Evolutionary conservation across 2,113 vertebrate species (phyloP).

Genomic region (Chloebia gouldiae): DNA sequence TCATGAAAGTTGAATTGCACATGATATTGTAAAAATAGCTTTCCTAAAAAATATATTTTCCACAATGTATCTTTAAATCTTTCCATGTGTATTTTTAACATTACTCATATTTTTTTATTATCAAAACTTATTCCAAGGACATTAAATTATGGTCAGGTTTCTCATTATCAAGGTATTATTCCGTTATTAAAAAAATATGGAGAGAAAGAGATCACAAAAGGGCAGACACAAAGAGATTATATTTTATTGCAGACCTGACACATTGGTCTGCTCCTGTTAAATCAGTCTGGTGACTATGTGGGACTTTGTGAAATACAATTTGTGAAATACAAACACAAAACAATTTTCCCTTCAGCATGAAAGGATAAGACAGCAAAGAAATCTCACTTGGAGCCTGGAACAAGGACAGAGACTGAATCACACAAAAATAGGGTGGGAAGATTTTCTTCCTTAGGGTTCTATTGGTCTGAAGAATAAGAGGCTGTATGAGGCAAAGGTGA

Average conservation of each 20-base stretch:
- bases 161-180: background rate
- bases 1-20: background rate
- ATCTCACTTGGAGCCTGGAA: background rate
- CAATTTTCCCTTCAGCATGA: background rate
- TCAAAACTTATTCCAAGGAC: background rate
- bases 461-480: background rate
- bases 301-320: background rate
- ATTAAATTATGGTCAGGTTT: background rate
- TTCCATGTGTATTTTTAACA: background rate
- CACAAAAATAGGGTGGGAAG: background rate
- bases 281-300: background rate
- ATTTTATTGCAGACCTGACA: background rate
- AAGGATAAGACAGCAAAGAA: background rate
- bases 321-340: background rate
- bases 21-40: background rate
- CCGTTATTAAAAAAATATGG: background rate
- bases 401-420: background rate
- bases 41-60: background rate
- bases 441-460: rapidly evolving
- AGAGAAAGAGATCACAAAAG: background rate
- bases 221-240: background rate
- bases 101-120: background rate
- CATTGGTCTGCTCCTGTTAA: background rate
- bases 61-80: background rate
- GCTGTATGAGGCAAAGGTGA: background rate